phyloP scores from a whole-genome alignment of 2,113 vertebrate species.

The Pedetes capensis region DNA sequence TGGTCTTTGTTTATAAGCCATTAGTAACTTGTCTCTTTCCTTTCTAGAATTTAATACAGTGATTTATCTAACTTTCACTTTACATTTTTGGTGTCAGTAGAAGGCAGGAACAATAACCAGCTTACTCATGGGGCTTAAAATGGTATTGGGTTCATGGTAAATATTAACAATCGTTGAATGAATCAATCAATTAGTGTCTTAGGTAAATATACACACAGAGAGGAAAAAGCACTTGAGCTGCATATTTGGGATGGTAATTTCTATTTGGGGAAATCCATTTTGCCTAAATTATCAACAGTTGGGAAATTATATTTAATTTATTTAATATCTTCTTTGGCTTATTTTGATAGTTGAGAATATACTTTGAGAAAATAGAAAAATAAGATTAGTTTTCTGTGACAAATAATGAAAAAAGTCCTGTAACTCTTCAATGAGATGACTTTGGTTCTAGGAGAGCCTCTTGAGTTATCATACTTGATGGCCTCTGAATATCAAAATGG shows the following conservation, averaged over 20 bases:
- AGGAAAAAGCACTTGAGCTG: neutral
- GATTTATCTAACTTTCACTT: neutral
- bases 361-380: neutral
- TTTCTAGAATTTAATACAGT: neutral
- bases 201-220: too few relatives aligned
- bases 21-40: neutral
- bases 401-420: neutral
- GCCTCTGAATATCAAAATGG: neutral
- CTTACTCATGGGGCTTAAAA: neutral
- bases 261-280: neutral
- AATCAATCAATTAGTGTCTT: neutral
- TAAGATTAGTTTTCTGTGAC: neutral
- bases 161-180: neutral
- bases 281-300: neutral
- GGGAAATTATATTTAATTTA: neutral
- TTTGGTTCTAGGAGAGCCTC: neutral
- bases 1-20: neutral
- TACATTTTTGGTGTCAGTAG: neutral
- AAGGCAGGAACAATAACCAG: neutral
- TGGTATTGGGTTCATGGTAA: neutral
- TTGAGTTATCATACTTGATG: neutral
- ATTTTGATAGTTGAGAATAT: neutral
- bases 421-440: neutral
- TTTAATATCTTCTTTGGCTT: slow-evolving; percentile 22
- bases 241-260: neutral